A percentile compares a stretch with the other conserved stretches of the same genome.
Conservation (phyloP, 2,113 vertebrate genomes). For the Pseudorectes ferrugineus region DNA sequence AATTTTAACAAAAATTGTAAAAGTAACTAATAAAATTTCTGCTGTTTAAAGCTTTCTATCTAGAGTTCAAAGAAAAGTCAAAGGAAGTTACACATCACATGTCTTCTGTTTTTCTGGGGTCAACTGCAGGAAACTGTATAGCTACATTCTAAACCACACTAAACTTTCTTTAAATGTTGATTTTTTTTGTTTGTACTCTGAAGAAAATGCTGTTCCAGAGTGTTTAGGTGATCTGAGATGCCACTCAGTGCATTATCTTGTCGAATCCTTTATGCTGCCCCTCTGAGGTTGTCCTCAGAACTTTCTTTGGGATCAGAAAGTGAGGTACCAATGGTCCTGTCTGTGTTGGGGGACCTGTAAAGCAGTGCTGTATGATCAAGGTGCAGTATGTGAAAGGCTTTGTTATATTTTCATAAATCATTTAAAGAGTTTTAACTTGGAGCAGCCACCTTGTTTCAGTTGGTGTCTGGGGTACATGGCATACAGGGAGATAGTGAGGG, state of each 20-base stretch:
- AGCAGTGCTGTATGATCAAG: not conserved
- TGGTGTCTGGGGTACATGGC: rapidly evolving
- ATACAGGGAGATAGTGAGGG: not conserved
- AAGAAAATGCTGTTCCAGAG: not conserved
- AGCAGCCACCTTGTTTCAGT: not conserved
- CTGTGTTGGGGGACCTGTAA: not conserved
- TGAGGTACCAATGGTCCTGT: not conserved
- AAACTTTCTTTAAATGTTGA: not conserved
- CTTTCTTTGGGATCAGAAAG: not conserved
- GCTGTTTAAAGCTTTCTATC: not conserved
- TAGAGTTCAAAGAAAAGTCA: conserved; percentile 28
- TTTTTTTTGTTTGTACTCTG: not conserved
- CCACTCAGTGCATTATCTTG: not conserved
- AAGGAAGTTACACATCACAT: conserved; percentile 32
- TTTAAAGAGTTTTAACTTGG: not conserved
- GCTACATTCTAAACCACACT: not conserved
- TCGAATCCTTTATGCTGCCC: not conserved
- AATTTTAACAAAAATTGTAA: not conserved
- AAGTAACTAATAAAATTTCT: not conserved
- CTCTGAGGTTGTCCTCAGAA: not conserved
- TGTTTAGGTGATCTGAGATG: not conserved
- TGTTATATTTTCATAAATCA: not conserved
- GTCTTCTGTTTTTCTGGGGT: conserved; percentile 43
- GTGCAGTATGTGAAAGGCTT: not conserved
- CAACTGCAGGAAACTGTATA: conserved; percentile 2